Evolutionary conservation across 2,888 invertebrate species (phyloP), one percentile per base, ranked within the genome.

Genomic region (Phragmatobia fuliginosa): DNA sequence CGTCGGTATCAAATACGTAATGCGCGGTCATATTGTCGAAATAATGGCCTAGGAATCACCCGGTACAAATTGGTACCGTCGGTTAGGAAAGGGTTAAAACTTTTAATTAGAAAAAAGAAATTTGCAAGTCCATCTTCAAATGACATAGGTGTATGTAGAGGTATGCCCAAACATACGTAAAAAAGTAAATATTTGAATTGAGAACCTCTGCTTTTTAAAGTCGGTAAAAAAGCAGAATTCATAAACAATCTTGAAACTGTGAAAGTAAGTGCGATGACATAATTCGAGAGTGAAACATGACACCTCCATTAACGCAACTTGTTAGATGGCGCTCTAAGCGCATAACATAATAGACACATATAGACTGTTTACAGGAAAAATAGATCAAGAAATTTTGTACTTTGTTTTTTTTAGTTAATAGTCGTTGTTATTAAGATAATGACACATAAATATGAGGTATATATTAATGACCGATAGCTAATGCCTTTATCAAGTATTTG

Each of bases 291-390:
- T 68, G 87, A 74, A 88, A 91, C 87, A 88, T 85, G 90, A 90
- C 87, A 89, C 89, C 81, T 89, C 90, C 91, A 91, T 91, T 91
- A 91, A 85, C 79, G 82, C 76, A 79, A 80, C 85, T 85, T 83
- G 79, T 85, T 84, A 84, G 87, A 84, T 68, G 79, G 78, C 84
- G 82, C 80, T 86, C 85, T 80, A 75, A 87, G 82, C 85, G 85
- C 60, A 32, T 25, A 21, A 28, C 62, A 70, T 67, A 67, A 70
- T 70, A 59, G 49, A 31, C 65, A 66, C 72, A 66, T 61, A 60
- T 64, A 59, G 45, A 63, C 36, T 65, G 45, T 69, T 52, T 58
- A 64, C 25, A 56, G 52, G 61, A 52, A 45, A 58, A 66, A 58
- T 67, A 61, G 63, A 28, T 68, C 67, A 49, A 18, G 58, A 58